Conservation (phyloP, 2,797 vertebrate species). For the Salmo trutta region DNA sequence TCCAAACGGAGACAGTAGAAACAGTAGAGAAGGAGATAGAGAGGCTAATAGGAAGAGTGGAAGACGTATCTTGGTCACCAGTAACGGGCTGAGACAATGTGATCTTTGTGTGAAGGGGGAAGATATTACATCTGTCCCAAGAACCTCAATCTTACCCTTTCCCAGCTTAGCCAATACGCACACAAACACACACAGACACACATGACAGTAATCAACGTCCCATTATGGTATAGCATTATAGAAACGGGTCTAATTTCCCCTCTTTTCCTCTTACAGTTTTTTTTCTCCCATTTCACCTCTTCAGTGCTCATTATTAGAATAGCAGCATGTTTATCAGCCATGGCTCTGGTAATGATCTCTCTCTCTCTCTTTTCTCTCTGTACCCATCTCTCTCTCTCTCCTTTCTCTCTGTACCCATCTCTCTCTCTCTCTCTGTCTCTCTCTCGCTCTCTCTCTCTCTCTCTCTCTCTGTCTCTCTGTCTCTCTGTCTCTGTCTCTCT, state of each 20-base stretch:
- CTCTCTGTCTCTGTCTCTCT: no score
- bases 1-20: background rate
- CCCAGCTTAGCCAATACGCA: no score
- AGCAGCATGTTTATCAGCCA: background rate
- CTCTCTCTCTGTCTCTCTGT: no score
- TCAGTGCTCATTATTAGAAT: background rate
- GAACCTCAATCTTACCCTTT: no score
- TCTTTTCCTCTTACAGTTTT: background rate
- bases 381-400: background rate
- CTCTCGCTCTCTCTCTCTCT: background rate
- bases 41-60: background rate
- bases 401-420: no score
- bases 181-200: background rate
- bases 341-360: background rate
- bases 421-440: background rate
- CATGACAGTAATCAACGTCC: background rate
- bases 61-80: background rate
- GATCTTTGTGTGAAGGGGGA: background rate
- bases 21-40: background rate
- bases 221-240: no score
- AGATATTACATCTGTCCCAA: background rate
- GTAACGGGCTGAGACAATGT: background rate
- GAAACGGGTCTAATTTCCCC: no score
- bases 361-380: constrained; percentile 20
- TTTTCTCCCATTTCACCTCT: background rate